Base-by-base conservation (phyloP, 2,113 vertebrate genomes). In the Mirza zaza region DNA sequence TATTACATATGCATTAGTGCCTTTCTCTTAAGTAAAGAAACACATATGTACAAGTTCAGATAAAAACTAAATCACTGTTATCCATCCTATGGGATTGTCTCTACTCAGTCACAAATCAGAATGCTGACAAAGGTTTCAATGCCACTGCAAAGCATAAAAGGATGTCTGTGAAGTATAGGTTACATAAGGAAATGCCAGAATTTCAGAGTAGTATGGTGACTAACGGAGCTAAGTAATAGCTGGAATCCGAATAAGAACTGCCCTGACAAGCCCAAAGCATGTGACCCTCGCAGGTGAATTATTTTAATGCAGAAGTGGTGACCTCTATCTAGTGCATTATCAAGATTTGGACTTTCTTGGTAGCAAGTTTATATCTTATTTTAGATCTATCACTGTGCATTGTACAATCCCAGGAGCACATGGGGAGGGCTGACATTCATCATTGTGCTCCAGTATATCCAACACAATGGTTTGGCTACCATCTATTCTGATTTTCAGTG, bases 1-100 rank as follows among this genome's bases (percentile, higher is more conserved):
- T 96, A 95, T 65, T 92, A 17, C 36, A 87, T 71, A 90, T 83
- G 57, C 75, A 84, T 90, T 91, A 93, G 4, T 84, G 23, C 2
- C 6, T 76, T 94, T 95, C 42, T 91, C 71, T 55, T 89, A 21
- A n/a, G 32, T 50, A 79, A 36, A 23, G 77, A 92, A 71, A 85
- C 71, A 91, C 27, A 89, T 63, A 76, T 90, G 63, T 63, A 8
- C 39, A 77, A 63, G 14, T 73, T 81, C 48, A 95, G 68, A 91
- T 87, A 90, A 91, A 97, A 96, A 68, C 27, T 87, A 42, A 45
- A 87, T 70, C 57, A 65, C 23, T 23, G 17, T 75, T 70, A 55
- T 70, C 39, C 25, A 27, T 73, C 87, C 65, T 55, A 1, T 23
- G n/a, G 88, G 84, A 90, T 42, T 84, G 39, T 29, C 10, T 25